Evolutionary conservation across 2,888 invertebrate genomes (phyloP).

Genomic region (Augiades crinisus): DNA sequence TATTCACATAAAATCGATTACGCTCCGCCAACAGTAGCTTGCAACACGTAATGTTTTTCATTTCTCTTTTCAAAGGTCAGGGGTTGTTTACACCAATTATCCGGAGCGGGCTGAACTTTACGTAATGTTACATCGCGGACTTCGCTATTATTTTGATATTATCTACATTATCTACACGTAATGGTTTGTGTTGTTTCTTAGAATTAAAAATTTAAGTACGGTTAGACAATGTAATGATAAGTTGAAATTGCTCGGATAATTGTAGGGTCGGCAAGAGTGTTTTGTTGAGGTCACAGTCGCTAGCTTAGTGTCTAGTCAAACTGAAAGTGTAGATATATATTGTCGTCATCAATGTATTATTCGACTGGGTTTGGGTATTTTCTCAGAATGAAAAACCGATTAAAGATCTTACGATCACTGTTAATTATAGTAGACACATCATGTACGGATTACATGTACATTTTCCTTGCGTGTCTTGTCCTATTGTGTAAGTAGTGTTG

Average conservation of each 20-base stretch:
- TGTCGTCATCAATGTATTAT: too few relatives aligned
- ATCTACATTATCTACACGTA: conserved; percentile 9
- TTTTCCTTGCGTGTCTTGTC: too few relatives aligned
- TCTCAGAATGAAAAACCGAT: too few relatives aligned
- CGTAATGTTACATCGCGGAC: conserved; percentile 7
- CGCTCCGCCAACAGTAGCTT: not conserved
- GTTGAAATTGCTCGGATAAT: not conserved
- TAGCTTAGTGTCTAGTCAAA: too few relatives aligned
- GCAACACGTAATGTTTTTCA: conserved; percentile 5
- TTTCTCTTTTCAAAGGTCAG: conserved; percentile 14
- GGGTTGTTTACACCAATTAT: conserved; percentile 11
- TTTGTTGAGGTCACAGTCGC: too few relatives aligned
- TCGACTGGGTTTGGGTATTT: too few relatives aligned
- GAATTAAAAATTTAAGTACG: not conserved
- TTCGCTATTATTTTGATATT: conserved; percentile 13
- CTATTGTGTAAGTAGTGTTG: too few relatives aligned
- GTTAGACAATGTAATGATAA: not conserved
- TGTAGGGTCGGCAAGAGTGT: not conserved
- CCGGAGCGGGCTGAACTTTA: not conserved
- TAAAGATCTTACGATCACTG: too few relatives aligned
- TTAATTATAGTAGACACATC: too few relatives aligned
- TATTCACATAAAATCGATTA: not conserved
- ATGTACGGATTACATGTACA: too few relatives aligned
- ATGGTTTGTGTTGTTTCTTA: conserved; percentile 6
- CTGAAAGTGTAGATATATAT: too few relatives aligned